A percentile compares a stretch with the other conserved stretches of the same genome.
Conservation (phyloP, 2,888 invertebrate species). For the Molorchus minor region DNA sequence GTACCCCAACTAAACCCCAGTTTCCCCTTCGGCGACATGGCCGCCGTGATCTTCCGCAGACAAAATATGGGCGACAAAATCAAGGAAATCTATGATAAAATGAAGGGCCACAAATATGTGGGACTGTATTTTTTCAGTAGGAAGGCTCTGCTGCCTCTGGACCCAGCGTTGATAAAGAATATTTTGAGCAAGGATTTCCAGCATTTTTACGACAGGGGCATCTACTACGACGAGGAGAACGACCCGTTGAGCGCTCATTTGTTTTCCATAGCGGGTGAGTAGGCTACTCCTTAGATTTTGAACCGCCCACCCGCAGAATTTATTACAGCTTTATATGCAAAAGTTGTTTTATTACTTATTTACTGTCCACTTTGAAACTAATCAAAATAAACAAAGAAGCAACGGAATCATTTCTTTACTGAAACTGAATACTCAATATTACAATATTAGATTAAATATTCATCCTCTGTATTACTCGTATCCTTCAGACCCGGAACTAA, state of each 20-base stretch:
- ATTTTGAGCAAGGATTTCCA: constrained; percentile 68
- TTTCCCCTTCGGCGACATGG: constrained; percentile 73
- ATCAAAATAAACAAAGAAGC: too few species aligned
- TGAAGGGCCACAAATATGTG: constrained; percentile 60
- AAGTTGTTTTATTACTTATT: too few species aligned
- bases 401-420: too few species aligned
- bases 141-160: constrained; percentile 70
- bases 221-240: constrained; percentile 68
- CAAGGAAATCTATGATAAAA: constrained; percentile 67
- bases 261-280: constrained; percentile 63
- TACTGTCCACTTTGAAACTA: too few species aligned
- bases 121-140: constrained; percentile 72
- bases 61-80: constrained; percentile 71
- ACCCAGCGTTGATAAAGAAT: constrained; percentile 69
- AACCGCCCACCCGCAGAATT: too few species aligned
- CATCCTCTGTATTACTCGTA: too few species aligned
- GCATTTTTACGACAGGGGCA: constrained; percentile 73
- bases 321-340: too few species aligned
- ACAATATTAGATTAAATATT: too few species aligned
- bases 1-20: constrained; percentile 67
- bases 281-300: background rate
- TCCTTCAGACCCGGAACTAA: too few species aligned
- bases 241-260: constrained; percentile 71
- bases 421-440: too few species aligned
- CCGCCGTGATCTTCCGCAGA: constrained; percentile 65